Evolutionary conservation across 2,888 invertebrate genomes (phyloP).

Genomic region (Andrena haemorrhoa): DNA sequence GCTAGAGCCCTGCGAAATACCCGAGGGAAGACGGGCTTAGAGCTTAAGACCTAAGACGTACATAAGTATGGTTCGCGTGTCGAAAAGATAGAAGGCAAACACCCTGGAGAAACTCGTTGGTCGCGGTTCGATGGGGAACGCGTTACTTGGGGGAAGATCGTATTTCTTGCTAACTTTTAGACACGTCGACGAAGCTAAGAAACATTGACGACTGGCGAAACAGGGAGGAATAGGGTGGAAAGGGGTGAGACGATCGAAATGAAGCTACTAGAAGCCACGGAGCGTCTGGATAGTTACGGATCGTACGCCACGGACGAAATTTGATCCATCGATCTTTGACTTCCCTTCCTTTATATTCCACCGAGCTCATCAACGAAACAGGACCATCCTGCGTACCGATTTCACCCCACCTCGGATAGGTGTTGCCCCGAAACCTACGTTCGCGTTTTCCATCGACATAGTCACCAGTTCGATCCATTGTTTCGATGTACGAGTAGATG

Average conservation of each 20-base stretch:
- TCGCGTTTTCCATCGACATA: slow-evolving; percentile 18
- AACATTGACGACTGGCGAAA: slow-evolving; percentile 13
- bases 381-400: slow-evolving; percentile 5
- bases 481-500: not conserved
- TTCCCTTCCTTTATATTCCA: not conserved
- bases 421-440: slow-evolving; percentile 13
- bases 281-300: not conserved
- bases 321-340: slow-evolving; percentile 31
- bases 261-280: not conserved
- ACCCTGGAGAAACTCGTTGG: not conserved
- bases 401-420: slow-evolving; percentile 14
- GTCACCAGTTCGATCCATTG: slow-evolving; percentile 3
- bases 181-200: slow-evolving; percentile 28
- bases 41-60: slow-evolving; percentile 37
- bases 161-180: slow-evolving; percentile 46
- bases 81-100: slow-evolving; percentile 30
- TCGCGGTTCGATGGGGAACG: not conserved
- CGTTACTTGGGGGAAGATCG: not conserved
- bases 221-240: not conserved
- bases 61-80: slow-evolving; percentile 41
- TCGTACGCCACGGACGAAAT: not conserved
- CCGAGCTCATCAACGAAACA: not conserved
- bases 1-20: not conserved
- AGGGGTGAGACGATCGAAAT: not conserved
- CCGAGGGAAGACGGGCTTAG: slow-evolving; percentile 13